phyloP scores from a whole-genome alignment of 2,888 invertebrate genomes.

The Nycteola revayana region DNA sequence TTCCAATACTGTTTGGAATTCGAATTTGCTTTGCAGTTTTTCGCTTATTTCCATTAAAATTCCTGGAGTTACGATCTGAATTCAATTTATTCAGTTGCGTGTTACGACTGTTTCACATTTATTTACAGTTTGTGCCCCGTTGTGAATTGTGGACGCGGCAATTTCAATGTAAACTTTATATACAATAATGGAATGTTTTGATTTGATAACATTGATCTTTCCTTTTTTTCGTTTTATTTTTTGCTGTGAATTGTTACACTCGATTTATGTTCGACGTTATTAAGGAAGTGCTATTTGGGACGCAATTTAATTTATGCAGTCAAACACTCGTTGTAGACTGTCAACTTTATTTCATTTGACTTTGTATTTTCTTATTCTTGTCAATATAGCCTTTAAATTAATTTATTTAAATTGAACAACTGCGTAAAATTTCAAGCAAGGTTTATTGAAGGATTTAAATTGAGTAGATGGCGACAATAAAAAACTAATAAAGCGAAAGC shows the following conservation, averaged over 20 bases:
- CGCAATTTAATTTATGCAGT: neutral
- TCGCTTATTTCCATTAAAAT: conserved; percentile 58
- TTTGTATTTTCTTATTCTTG: too few species aligned
- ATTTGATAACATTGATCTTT: conserved; percentile 20
- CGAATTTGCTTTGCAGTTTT: conserved; percentile 48
- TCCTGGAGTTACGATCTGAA: conserved; percentile 50
- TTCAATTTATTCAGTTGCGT: conserved; percentile 50
- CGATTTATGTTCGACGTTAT: too few species aligned
- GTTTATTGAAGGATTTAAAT: conserved; percentile 14
- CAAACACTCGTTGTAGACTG: too few species aligned
- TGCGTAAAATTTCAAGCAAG: neutral
- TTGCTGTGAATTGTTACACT: too few species aligned
- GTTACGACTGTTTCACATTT: conserved; percentile 45
- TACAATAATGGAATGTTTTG: conserved; percentile 34
- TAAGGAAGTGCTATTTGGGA: neutral
- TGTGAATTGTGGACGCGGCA: conserved; percentile 32
- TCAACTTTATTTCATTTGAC: too few species aligned
- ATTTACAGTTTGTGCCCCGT: conserved; percentile 29
- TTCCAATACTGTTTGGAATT: conserved; percentile 50
- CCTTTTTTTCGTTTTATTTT: neutral
- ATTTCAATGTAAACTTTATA: conserved; percentile 40
- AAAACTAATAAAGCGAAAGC: conserved; percentile 11
- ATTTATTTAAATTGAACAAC: too few species aligned
- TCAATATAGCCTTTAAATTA: too few species aligned
- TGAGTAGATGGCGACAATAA: conserved; percentile 10